A percentile compares a stretch with the other conserved stretches of the same genome.
Conservation (phyloP, 2,888 invertebrate genomes). For the Drosophila percnosoma region DNA sequence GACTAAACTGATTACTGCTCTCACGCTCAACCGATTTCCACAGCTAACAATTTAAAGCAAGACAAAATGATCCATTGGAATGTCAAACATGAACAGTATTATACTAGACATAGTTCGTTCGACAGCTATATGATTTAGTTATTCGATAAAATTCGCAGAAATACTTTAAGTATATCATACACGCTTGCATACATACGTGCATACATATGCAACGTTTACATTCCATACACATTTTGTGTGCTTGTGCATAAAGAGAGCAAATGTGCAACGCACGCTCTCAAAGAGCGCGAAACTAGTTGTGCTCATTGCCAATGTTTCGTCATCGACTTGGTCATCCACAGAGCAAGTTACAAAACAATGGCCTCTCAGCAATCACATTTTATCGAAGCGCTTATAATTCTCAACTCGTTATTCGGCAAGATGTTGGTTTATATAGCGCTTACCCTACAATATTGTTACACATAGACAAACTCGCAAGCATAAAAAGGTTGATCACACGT, state of each 20-base stretch:
- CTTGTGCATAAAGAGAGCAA: background rate
- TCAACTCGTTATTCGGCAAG: background rate
- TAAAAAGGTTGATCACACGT: constrained; percentile 2
- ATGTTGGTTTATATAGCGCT: background rate
- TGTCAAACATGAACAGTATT: background rate
- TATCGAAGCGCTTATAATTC: background rate
- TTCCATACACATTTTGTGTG: background rate
- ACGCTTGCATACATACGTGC: background rate
- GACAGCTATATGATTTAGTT: background rate
- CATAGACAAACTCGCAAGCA: background rate
- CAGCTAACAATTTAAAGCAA: background rate
- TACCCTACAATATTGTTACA: rapidly evolving
- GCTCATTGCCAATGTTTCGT: background rate
- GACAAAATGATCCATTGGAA: background rate
- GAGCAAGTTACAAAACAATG: background rate
- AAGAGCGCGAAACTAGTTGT: background rate
- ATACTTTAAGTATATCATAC: background rate
- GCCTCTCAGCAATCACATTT: background rate
- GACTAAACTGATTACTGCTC: background rate
- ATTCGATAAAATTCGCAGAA: background rate
- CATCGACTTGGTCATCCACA: background rate
- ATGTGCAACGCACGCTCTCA: background rate
- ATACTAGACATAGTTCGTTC: background rate
- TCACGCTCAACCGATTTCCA: background rate
- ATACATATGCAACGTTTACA: background rate